Evolutionary conservation across 2,113 vertebrate genomes (phyloP).

Genomic region (Lepisosteus osseus): DNA sequence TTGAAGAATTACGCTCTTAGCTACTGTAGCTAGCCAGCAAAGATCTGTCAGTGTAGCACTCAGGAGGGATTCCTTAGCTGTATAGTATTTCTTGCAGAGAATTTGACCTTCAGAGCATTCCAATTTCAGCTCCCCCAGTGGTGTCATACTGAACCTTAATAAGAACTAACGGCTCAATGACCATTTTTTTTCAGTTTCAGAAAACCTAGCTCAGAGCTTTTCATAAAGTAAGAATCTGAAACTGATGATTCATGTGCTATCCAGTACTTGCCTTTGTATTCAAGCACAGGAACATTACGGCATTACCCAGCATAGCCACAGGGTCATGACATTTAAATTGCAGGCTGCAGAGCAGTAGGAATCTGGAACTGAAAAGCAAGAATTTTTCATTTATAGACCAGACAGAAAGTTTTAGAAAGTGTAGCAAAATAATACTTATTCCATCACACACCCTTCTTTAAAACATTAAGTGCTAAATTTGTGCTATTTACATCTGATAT

Average conservation of each 20-base stretch:
- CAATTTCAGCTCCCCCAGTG: constrained; percentile 43
- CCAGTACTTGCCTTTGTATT: constrained; percentile 16
- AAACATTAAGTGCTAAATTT: constrained; percentile 5
- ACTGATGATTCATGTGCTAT: constrained; percentile 33
- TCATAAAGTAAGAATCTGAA: constrained; percentile 20
- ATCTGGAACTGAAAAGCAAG: background rate
- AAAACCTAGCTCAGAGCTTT: constrained; percentile 18
- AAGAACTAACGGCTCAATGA: constrained; percentile 26
- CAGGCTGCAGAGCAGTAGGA: constrained; percentile 9
- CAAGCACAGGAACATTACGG: constrained; percentile 19
- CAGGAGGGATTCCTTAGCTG: constrained; percentile 24
- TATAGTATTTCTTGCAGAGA: constrained; percentile 57
- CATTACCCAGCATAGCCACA: constrained; percentile 26
- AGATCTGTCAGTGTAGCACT: background rate
- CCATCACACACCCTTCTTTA: background rate
- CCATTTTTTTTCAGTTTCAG: background rate
- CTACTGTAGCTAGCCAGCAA: too few relatives aligned
- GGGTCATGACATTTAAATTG: constrained; percentile 20
- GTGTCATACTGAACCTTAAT: constrained; percentile 35
- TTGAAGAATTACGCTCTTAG: too few relatives aligned
- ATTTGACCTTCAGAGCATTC: constrained; percentile 64
- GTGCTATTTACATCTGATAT: background rate
- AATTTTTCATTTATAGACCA: constrained; percentile 5
- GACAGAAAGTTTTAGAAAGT: background rate
- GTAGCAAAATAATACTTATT: background rate